Evolutionary conservation across 2,113 vertebrate species (phyloP), one percentile per base, ranked within the genome.

Genomic region (Charina bottae): DNA sequence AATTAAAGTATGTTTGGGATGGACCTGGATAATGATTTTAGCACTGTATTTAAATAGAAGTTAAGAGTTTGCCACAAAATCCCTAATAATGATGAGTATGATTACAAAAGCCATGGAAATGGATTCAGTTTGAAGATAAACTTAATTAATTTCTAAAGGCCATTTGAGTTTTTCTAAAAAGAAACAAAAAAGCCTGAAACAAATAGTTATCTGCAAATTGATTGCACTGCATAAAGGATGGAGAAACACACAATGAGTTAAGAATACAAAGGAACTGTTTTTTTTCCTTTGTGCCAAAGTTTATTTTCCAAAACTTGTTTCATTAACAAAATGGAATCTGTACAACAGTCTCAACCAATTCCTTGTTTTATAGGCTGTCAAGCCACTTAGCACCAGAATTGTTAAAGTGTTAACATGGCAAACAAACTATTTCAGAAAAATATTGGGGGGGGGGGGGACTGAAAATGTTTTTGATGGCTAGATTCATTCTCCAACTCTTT

Each of bases 301-400:
- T 97, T 96, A 95, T 96, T 96, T 89, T 95, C 93, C 95, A 96
- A 97, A 96, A 95, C 88, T 87, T 93, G 68, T 95, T 94, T 95
- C 93, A 89, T 95, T 85, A 93, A 93, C 96, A 96, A 96, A 92
- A 96, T 88, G 89, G 86, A 42, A 72, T 94, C 95, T 68, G 91
- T 95, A 93, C 94, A 94, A 87, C 91, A 93, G 58, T 93, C 92
- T 92, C 86, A 91, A 19, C 78, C 42, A 90, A 90, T 93, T 91
- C 94, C 92, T 54, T 28, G 23, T 78, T 92, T 94, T 55, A 86
- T 53, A 9, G 94, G 85, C 90, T 89, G 94, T 94, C 95, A 96
- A 95, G 90, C 11, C 28, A 90, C 46, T 55, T 94, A 90, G 91
- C 90, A 87, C 90, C 94, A 93, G 92, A 83, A 90, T 85, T 26